Base-by-base conservation (phyloP, 2,797 vertebrate species). In the Sternarchorhynchus goeldii region DNA sequence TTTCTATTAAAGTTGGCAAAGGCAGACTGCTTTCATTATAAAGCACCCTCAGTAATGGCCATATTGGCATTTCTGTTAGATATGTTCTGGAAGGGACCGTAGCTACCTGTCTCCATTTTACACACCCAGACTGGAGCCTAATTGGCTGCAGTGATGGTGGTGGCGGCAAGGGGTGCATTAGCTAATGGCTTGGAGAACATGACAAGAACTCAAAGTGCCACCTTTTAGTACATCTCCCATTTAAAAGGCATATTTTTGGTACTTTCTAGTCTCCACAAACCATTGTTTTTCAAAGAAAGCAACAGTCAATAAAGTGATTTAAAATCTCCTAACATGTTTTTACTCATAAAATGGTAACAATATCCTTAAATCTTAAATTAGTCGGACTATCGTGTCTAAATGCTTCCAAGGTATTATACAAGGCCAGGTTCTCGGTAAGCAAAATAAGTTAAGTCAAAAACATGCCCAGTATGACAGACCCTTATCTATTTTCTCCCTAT, bases 61-160 rank as follows among this genome's bases (percentile, higher is more conserved):
- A 77, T 73, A 74, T 82, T 93, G 93, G 88, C 93, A 93, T 93
- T 94, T 93, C 83, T 90, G 81, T 82, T 75, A 79, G 83, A 90
- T 87, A 82, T 87, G 84, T 86, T 78, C 85, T 85, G 79, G 84
- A 75, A 34, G 85, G 79, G 76, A 84, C 53, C 87, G 84, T 75
- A 83, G 83, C 81, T 62, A 45, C 45, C 41, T 34, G 56, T 82
- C 78, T 90, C 85, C 84, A 82, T 74, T 88, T 90, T 88, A 88
- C 86, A 93, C 87, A 88, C 83, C 81, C 84, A 84, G 87, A 88
- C 84, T 79, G 14, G 82, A 80, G 87, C 85, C 85, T 94, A 94
- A 94, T 94, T 94, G 92, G 93, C 78, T 72, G 77, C 84, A 82
- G 86, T 89, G 78, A 14, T 50, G 45, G 45, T 50, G 45, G 45